These are phyloP conservation scores for Amiota minor DNA, from an alignment of 2,888 invertebrate species.

Conservation along the genomic window DNA sequence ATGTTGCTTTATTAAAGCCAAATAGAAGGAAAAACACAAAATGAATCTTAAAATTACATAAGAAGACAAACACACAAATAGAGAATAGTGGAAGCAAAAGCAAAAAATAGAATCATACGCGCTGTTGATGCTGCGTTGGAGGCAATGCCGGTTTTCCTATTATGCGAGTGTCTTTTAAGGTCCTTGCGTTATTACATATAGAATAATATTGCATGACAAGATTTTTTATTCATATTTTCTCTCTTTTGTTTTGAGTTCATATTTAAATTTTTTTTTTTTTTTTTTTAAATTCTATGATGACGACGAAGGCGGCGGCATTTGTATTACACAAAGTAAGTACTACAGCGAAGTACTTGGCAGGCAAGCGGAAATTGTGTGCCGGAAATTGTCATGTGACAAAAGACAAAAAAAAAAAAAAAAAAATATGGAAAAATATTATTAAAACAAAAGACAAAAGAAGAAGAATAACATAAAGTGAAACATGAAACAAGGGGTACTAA, in stretches of 20 bases:
- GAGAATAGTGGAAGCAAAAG: too few species aligned
- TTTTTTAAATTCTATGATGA: background rate
- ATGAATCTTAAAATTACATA: too few species aligned
- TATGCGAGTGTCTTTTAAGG: background rate
- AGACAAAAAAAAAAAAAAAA: conserved; percentile 8
- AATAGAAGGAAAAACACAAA: background rate
- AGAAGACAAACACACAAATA: too few species aligned
- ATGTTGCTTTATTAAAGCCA: conserved; percentile 7
- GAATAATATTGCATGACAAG: background rate
- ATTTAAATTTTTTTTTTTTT: background rate
- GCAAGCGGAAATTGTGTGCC: conserved; percentile 47
- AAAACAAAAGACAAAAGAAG: background rate
- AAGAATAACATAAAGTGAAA: too few species aligned
- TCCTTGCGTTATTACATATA: background rate
- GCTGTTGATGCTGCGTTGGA: too few species aligned
- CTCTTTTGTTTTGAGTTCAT: background rate
- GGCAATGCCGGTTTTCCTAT: background rate
- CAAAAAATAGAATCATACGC: too few species aligned
- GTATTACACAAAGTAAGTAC: too few species aligned
- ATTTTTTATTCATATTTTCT: background rate
- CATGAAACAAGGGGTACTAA: too few species aligned
- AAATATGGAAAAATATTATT: background rate
- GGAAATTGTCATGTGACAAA: conserved; percentile 44
- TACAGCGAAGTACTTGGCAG: background rate
- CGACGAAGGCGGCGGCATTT: too few species aligned